A percentile compares a stretch with the other conserved stretches of the same genome.
phyloP scores from a whole-genome alignment of 2,113 vertebrate genomes.

The Mastomys natalensis region DNA sequence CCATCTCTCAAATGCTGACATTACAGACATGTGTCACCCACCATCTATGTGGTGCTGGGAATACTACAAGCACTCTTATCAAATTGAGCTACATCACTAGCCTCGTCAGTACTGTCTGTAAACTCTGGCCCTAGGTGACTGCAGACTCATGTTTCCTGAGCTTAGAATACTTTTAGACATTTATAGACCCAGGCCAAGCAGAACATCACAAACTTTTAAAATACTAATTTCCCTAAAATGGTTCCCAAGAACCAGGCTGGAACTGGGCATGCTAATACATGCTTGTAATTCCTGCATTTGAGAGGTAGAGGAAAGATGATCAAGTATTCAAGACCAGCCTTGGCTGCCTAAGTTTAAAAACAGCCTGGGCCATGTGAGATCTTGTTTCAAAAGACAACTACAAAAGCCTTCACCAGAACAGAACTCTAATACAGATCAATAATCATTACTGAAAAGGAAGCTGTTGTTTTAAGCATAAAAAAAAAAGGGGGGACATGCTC shows the following conservation, averaged over 20 bases:
- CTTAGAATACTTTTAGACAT: background rate
- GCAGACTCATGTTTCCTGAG: background rate
- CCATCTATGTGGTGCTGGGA: background rate
- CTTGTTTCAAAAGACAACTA: background rate
- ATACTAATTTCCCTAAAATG: background rate
- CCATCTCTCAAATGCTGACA: background rate
- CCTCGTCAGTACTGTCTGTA: background rate
- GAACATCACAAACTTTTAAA: background rate
- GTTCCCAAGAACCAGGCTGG: background rate
- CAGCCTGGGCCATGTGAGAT: background rate
- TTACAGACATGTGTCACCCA: background rate
- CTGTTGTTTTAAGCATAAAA: background rate
- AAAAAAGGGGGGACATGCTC: background rate
- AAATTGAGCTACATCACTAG: background rate
- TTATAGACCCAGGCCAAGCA: background rate
- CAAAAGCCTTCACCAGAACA: background rate
- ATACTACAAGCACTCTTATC: background rate
- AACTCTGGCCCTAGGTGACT: background rate
- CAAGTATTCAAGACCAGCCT: background rate
- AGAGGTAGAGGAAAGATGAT: background rate
- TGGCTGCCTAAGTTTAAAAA: background rate
- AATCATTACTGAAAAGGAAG: background rate
- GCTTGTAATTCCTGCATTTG: background rate
- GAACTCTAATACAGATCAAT: background rate
- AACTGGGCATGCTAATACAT: background rate